These are phyloP conservation scores for Acanthacorydalis orientalis DNA, from an alignment of 2,888 invertebrate genomes.

Conservation along the genomic window DNA sequence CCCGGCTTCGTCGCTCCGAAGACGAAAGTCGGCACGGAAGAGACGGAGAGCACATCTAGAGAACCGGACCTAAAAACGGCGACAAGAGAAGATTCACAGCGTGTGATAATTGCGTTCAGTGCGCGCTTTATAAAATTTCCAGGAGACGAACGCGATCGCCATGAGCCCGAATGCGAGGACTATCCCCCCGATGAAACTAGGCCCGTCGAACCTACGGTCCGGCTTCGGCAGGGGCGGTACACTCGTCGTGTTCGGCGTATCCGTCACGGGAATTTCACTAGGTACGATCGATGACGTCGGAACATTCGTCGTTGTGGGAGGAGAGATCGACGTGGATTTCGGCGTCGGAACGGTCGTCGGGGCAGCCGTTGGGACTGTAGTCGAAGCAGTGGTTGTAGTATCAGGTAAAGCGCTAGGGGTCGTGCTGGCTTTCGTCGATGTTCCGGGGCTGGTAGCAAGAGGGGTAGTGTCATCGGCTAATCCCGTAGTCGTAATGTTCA, in stretches of 20 bases:
- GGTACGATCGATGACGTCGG: slow-evolving; percentile 10
- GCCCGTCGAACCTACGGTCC: slow-evolving; percentile 47
- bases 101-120: slow-evolving; percentile 79
- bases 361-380: too few relatives aligned
- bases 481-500: too few relatives aligned
- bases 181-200: slow-evolving; percentile 74
- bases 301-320: slow-evolving; percentile 5
- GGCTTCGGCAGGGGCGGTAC: slow-evolving; percentile 11
- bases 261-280: slow-evolving; percentile 10
- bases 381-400: too few relatives aligned
- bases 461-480: too few relatives aligned
- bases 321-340: too few relatives aligned
- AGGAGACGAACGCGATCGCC: slow-evolving; percentile 65
- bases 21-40: too few relatives aligned
- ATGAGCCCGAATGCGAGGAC: slow-evolving; percentile 62
- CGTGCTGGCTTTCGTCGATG: too few relatives aligned
- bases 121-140: slow-evolving; percentile 75
- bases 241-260: slow-evolving; percentile 11
- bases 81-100: slow-evolving; percentile 39
- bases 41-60: neutral
- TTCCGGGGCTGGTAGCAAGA: too few relatives aligned
- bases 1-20: too few relatives aligned
- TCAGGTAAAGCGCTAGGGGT: too few relatives aligned
- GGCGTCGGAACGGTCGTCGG: too few relatives aligned
- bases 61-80: too few relatives aligned